Evolutionary conservation across 2,113 vertebrate species (phyloP).

Genomic region (Poecile atricapillus): DNA sequence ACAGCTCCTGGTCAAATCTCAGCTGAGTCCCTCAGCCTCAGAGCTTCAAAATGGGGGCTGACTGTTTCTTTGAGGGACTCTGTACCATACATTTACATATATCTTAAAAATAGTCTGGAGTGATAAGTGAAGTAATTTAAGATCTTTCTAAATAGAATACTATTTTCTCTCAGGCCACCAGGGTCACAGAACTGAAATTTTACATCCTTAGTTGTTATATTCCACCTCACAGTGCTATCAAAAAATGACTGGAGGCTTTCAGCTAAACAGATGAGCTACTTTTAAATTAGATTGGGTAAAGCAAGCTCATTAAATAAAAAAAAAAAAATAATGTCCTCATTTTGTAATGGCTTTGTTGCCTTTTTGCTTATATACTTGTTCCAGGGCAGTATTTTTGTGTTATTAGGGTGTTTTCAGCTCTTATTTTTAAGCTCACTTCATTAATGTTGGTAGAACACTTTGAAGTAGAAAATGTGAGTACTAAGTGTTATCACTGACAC

Average conservation of each 20-base stretch:
- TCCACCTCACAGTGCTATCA: not conserved
- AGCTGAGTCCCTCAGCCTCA: not conserved
- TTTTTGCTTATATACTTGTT: constrained; percentile 2
- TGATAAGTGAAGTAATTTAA: constrained; percentile 2
- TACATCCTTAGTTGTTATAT: not conserved
- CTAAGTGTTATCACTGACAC: constrained; percentile 32
- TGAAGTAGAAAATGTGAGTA: constrained; percentile 19
- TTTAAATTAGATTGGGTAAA: constrained; percentile 32
- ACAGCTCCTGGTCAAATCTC: not conserved
- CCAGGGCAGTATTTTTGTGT: not conserved
- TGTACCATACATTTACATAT: not conserved
- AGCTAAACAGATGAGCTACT: not conserved
- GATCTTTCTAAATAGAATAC: not conserved
- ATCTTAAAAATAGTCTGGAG: not conserved
- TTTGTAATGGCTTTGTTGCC: constrained; percentile 19
- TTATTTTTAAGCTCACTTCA: constrained; percentile 16
- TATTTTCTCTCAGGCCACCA: not conserved
- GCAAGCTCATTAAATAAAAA: constrained; percentile 23
- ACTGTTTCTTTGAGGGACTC: not conserved
- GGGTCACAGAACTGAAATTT: constrained; percentile 8
- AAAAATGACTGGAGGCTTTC: constrained; percentile 5
- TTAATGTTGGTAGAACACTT: constrained; percentile 31
- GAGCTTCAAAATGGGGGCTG: not conserved
- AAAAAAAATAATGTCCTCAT: not conserved
- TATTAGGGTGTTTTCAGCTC: constrained; percentile 31